phyloP scores from a whole-genome alignment of 2,113 vertebrate genomes.

The Oriolus oriolus region DNA sequence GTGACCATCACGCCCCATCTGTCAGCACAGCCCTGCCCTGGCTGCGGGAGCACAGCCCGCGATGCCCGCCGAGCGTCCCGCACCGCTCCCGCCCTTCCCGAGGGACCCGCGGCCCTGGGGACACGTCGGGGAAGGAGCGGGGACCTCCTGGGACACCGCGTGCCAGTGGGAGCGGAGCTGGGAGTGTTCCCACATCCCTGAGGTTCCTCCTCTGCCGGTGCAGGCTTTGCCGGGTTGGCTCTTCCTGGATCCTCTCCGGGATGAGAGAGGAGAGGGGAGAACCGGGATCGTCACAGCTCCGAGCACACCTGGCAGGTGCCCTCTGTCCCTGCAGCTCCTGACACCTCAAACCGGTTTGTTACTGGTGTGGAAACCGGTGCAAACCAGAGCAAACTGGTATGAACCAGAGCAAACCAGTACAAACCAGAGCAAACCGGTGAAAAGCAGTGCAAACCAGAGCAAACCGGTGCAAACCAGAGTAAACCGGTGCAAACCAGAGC shows the following conservation, averaged over 20 bases:
- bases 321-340: neutral
- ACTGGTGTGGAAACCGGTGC: neutral
- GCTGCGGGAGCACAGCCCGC: neutral
- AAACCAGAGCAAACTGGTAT: no score
- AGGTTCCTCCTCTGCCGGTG: neutral
- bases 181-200: neutral
- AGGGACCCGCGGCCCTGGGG: neutral
- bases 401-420: neutral
- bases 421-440: neutral
- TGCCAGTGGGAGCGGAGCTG: neutral
- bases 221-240: neutral
- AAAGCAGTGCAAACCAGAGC: neutral
- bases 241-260: neutral
- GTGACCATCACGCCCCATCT: neutral
- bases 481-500: fast-evolving
- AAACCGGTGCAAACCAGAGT: neutral
- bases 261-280: neutral
- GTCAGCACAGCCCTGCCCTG: neutral
- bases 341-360: neutral
- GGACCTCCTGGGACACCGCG: neutral
- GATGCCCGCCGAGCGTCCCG: neutral
- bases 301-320: neutral
- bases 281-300: fast-evolving
- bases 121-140: fast-evolving
- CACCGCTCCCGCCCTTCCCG: neutral